Evolutionary conservation across 1,140 invertebrate genomes (phyloP), one percentile per base, ranked within the genome.

Genomic region (Cylas formicarius): DNA sequence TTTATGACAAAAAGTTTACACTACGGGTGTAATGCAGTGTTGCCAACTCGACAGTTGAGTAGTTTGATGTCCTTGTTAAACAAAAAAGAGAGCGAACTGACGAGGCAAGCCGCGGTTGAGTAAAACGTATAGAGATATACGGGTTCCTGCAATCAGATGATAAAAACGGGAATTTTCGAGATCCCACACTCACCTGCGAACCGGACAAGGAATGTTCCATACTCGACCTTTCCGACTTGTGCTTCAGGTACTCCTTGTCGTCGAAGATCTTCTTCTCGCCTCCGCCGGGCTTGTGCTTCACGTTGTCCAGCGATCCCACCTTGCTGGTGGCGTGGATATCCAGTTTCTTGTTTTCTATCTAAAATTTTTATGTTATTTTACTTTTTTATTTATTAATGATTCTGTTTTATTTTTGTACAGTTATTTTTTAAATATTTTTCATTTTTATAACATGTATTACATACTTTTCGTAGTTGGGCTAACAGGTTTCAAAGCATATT

Each of bases 241-340:
- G 86, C 67, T 84, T 84, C 57, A 93, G 78, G 73, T 96, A 96
- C 46, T 90, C 86, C 70, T 86, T 91, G 71, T 93, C 88, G 64
- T 93, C 87, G 67, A 93, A 95, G 61, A 92, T 91, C 71, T 90
- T 90, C 66, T 86, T 84, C 39, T 90, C 88, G 23, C 94, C 93
- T 38, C 94, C 94, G 41, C 90, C 87, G 29, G 94, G 88, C 69
- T 80, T 86, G 71, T 97, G 84, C 65, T 90, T 89, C 41, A 94
- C 80, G 68, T 97, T 97, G 63, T 93, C 88, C 72, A 95, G 63
- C 16, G 90, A 95, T 36, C 90, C 90, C 50, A 95, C 74, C 72
- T 90, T 89, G 68, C 84, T 87, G 67, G 86, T 77, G 44, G 81
- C 86, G 68, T 88, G 86, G 63, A 87, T 76, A 55, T 89, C 84